phyloP scores from a whole-genome alignment of 2,888 invertebrate species.

The Steinernema scapterisci region DNA sequence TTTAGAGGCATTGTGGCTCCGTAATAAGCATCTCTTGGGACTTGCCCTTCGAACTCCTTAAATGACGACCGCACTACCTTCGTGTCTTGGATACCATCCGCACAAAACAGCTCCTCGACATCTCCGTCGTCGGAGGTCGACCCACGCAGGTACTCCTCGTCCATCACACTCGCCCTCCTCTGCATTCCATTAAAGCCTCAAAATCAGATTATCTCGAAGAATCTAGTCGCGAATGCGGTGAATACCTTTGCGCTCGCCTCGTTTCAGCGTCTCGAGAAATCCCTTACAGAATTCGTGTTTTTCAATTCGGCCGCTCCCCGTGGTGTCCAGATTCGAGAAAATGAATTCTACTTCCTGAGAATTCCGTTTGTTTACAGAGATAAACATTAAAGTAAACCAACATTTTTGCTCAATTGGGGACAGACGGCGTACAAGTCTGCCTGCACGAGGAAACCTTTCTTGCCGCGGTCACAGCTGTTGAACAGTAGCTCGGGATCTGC shows the following conservation, averaged over 20 bases:
- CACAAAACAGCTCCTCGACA: neutral
- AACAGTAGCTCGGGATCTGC: slow-evolving; percentile 37
- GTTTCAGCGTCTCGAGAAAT: slow-evolving; percentile 61
- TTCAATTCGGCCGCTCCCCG: slow-evolving; percentile 57
- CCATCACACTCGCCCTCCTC: slow-evolving; percentile 34
- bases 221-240: neutral
- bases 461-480: slow-evolving; percentile 37
- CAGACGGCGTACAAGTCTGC: slow-evolving; percentile 69
- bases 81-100: neutral
- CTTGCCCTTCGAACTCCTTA: too few species aligned
- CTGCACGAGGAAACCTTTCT: slow-evolving; percentile 68
- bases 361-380: neutral
- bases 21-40: too few species aligned
- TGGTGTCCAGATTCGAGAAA: slow-evolving; percentile 55
- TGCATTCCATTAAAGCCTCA: slow-evolving; percentile 40
- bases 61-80: neutral
- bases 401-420: slow-evolving; percentile 65
- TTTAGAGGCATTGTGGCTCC: too few species aligned
- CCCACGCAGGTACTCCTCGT: slow-evolving; percentile 20
- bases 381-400: neutral
- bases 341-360: slow-evolving; percentile 56
- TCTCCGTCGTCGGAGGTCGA: slow-evolving; percentile 6
- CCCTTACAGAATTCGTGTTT: slow-evolving; percentile 69
- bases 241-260: slow-evolving; percentile 52
- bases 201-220: too few species aligned